These are phyloP conservation scores for Mercenaria mercenaria DNA, from an alignment of 1,140 invertebrate species.

Conservation along the genomic window DNA sequence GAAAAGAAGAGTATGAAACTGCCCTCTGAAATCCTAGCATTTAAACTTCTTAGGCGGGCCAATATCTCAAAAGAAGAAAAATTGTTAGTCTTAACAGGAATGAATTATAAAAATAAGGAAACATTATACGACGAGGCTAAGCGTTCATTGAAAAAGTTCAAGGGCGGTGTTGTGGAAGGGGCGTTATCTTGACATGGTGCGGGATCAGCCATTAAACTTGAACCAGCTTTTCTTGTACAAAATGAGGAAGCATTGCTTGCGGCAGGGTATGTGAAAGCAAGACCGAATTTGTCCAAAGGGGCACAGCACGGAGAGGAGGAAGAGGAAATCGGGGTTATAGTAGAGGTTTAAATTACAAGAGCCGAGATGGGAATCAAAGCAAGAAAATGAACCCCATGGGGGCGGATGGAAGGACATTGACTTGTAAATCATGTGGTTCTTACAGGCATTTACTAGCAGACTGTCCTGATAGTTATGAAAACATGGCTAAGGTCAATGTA, in stretches of 20 bases:
- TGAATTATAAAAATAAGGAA: slow-evolving; percentile 70
- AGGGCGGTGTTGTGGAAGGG: not conserved
- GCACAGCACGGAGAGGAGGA: not conserved
- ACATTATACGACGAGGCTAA: slow-evolving; percentile 71
- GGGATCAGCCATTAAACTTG: slow-evolving; percentile 50
- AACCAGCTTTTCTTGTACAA: slow-evolving; percentile 64
- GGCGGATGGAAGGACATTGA: slow-evolving; percentile 14
- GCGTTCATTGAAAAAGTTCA: slow-evolving; percentile 62
- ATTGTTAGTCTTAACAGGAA: slow-evolving; percentile 70
- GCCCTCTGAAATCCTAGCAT: slow-evolving; percentile 68
- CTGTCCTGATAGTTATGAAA: slow-evolving; percentile 73
- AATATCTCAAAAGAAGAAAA: slow-evolving; percentile 71
- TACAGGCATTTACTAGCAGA: slow-evolving; percentile 64
- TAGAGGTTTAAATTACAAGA: not conserved
- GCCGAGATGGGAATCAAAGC: not conserved
- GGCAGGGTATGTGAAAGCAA: slow-evolving; percentile 48
- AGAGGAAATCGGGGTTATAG: not conserved
- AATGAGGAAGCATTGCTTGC: slow-evolving; percentile 64
- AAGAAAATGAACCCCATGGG: not conserved
- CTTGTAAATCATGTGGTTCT: slow-evolving; percentile 70
- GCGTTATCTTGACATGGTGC: not conserved
- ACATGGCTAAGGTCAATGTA: slow-evolving; percentile 54
- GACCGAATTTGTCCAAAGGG: not conserved
- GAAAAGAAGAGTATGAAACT: slow-evolving; percentile 69
- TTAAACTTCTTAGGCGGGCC: slow-evolving; percentile 70